Percentiles rank a stretch among this genome's conserved stretches.
These are phyloP conservation scores for Hippoglossus stenolepis DNA, from an alignment of 2,113 vertebrate genomes.

Conservation along the genomic window DNA sequence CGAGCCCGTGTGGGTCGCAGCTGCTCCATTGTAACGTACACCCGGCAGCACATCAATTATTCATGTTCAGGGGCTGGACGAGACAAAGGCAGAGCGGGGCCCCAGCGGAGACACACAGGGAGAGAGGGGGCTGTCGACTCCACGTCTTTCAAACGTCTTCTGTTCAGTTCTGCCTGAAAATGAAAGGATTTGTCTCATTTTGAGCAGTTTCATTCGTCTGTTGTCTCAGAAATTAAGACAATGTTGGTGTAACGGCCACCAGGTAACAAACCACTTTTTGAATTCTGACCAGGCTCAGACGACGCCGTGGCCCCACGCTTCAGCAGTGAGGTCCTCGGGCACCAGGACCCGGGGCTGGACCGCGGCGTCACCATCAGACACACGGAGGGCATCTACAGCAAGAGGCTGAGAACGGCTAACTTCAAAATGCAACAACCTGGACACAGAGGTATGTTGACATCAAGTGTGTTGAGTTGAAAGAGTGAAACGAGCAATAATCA, in stretches of 20 bases:
- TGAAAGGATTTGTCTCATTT: neutral
- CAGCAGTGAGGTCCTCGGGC: constrained; percentile 71
- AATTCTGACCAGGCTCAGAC: constrained; percentile 83
- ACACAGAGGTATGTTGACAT: constrained; percentile 52
- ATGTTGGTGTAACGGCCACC: too few species aligned
- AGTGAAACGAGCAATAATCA: too few species aligned
- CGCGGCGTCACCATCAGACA: constrained; percentile 67
- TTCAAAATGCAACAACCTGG: constrained; percentile 20
- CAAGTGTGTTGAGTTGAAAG: too few species aligned
- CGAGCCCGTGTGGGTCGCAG: constrained; percentile 47
- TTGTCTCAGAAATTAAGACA: neutral
- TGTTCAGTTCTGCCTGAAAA: neutral
- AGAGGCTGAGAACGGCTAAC: constrained; percentile 64
- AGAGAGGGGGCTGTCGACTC: neutral
- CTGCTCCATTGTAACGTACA: constrained; percentile 69
- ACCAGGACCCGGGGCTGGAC: constrained; percentile 53
- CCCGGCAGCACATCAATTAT: constrained; percentile 62
- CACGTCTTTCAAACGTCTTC: neutral
- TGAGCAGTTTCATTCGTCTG: neutral
- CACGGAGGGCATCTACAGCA: constrained; percentile 83
- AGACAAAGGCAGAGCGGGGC: constrained; percentile 61
- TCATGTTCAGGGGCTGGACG: constrained; percentile 65
- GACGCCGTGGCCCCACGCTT: constrained; percentile 84
- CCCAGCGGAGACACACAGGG: constrained; percentile 55
- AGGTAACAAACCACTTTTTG: neutral